Evolutionary conservation across 2,888 invertebrate genomes (phyloP), one percentile per base, ranked within the genome.

Genomic region (Maniola hyperantus): DNA sequence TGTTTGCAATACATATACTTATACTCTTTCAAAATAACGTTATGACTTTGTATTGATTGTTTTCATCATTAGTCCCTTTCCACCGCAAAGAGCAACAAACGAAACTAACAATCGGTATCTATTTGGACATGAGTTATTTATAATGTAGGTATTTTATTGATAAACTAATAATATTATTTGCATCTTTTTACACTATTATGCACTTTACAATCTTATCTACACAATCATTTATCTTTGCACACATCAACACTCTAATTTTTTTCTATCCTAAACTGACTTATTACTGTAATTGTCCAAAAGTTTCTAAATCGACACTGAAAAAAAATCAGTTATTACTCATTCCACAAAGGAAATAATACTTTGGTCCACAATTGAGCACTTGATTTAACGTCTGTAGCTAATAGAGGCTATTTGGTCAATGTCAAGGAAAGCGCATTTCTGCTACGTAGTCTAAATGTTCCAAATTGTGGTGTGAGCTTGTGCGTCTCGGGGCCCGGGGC

Each of bases 401-500:
- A 77, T 62, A 77, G 79, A 82, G 75, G 79, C 80, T 39, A 5
- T 42, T 73, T 63, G 73, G 75, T 82, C 76, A 83, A 76, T 84
- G 91, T 93, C 92, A 93, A 78, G 95, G 94, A 88, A 94, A 95
- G 75, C 94, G 92, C 87, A 94, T 93, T 84, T 95, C 95, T 69
- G 94, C 93, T 26, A 94, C 91, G 80, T 94, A 95, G 76, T 94
- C 92, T 80, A 93, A 93, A 81, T 94, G 93, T 74, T 94, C 93
- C 57, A 95, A 88, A 77, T 94, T 95, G 72, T 95, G 94, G 70
- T 95, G 94, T 0, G 94, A 94, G 80, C 92, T 93, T 44, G 95
- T 94, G 71, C 94, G 91, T 62, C 90, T 82, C n/a, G 93, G 91
- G 51, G 93, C 85, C 72, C 93, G 83, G 68, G 93, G 81, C 79